Conservation (phyloP, 2,797 vertebrate species). For the Melanotaenia boesemani region DNA sequence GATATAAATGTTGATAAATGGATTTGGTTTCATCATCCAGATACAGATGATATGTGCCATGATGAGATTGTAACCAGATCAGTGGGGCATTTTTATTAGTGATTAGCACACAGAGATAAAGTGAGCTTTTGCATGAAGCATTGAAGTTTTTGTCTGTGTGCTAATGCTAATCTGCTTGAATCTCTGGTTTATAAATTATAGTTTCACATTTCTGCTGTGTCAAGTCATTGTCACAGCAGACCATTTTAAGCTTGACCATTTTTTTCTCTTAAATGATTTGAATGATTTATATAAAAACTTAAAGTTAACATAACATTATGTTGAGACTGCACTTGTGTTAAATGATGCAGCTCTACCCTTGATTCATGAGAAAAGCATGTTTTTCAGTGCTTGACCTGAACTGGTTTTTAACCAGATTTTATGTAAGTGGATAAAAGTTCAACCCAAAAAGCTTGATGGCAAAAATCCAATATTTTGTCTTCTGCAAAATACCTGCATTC, state of each 20-base stretch:
- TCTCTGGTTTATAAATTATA: not conserved
- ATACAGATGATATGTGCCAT: not conserved
- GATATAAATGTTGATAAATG: not conserved
- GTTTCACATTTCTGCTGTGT: not conserved
- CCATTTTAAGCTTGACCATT: conserved; percentile 20
- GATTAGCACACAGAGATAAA: not conserved
- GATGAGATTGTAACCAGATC: not conserved
- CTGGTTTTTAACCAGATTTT: not conserved
- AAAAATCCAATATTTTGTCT: conserved; percentile 9
- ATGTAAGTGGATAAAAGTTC: conserved; percentile 2
- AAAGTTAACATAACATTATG: not conserved
- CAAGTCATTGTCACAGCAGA: not conserved
- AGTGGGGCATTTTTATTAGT: not conserved
- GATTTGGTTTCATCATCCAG: not conserved
- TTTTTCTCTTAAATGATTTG: conserved; percentile 24
- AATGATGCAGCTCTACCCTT: conserved; percentile 8
- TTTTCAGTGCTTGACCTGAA: not conserved
- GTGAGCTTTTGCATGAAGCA: not conserved
- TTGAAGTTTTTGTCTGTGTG: not conserved
- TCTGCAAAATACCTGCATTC: conserved; percentile 1
- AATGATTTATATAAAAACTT: conserved; percentile 32
- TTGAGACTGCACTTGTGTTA: conserved; percentile 5
- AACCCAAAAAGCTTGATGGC: not conserved
- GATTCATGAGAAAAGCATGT: not conserved
- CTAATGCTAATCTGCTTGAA: not conserved